Base-by-base conservation (phyloP, 2,888 invertebrate genomes). In the Oxytorus armatus region DNA sequence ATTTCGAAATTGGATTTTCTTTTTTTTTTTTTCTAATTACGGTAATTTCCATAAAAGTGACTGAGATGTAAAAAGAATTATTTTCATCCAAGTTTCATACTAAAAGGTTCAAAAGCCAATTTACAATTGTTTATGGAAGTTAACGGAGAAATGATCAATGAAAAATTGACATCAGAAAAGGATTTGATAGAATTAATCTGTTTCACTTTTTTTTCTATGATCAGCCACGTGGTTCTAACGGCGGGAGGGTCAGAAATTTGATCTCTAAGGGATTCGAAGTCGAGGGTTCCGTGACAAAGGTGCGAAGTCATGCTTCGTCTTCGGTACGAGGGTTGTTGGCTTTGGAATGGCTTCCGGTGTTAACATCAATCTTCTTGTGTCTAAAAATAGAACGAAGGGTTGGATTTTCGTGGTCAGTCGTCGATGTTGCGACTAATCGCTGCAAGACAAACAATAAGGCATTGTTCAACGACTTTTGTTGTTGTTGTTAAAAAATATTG, bases 251-350 rank as follows among this genome's bases (percentile, higher is more conserved):
- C n/a, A n/a, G 72, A 72, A 72, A 72, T 61, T 72, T 61, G 36
- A 72, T 51, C 33, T 14, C 49, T 5, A 3, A 47, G 49, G 23
- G 21, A 42, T 23, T 53, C 14, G 36, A 36, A 51, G 51, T 36
- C 39, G 69, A 69, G 77, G 49, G 70, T 5, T 57, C 39, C 21
- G 33, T 14, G 47, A 23, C 14, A 3, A 65, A 65, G 59, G 72
- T 70, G 77, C 47, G 49, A 39, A 63, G 59, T 68, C 77, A 61
- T 59, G 72, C 47, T n/a, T n/a, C n/a, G 72, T 72, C 72, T 51
- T 21, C 42, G 21, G 21, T 18, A 42, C 11, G 33, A n/a, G 77
- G 70, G 10, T 55, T 14, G 59, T 36, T 11, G 53, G 61, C 21
- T 33, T 65, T 61, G n/a, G 39, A 51, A 23, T 14, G 65, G 72